A percentile compares a stretch with the other conserved stretches of the same genome.
Evolutionary conservation across 2,888 invertebrate species (phyloP).

Genomic region (Bruchidius siliquastri): DNA sequence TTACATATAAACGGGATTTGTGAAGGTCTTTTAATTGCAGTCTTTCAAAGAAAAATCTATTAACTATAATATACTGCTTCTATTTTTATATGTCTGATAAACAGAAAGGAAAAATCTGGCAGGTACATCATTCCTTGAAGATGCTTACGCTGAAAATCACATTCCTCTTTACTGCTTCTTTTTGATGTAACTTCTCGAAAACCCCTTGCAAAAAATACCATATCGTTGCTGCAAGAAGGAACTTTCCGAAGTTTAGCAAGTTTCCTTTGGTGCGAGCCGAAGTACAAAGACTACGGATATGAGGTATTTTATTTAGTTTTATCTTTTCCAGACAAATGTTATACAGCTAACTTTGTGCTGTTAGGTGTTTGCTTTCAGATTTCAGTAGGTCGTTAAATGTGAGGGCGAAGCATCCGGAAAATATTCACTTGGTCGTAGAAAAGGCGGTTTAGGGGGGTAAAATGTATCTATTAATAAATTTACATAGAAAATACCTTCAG

Average conservation of each 20-base stretch:
- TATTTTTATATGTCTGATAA: too few species aligned
- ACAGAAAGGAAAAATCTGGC: neutral
- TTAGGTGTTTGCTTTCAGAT: neutral
- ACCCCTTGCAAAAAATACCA: neutral
- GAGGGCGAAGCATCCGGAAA: neutral
- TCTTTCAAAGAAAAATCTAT: too few species aligned
- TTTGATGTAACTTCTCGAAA: neutral
- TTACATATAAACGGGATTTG: too few species aligned
- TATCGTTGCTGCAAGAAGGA: neutral
- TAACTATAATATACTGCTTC: too few species aligned
- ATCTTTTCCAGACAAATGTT: neutral
- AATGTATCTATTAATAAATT: too few species aligned
- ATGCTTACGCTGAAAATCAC: neutral
- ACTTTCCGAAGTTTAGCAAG: neutral
- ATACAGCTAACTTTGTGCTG: neutral
- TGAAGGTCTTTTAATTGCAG: too few species aligned
- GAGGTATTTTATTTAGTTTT: neutral
- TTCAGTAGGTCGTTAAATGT: neutral
- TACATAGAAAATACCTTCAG: too few species aligned
- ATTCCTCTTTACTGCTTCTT: neutral
- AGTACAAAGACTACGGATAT: neutral
- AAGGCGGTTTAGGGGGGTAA: neutral
- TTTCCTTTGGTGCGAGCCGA: neutral
- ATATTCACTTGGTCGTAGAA: neutral
- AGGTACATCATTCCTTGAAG: neutral